Base-by-base conservation (phyloP, 1,140 invertebrate species). In the Mycetomoellerius zeteki region DNA sequence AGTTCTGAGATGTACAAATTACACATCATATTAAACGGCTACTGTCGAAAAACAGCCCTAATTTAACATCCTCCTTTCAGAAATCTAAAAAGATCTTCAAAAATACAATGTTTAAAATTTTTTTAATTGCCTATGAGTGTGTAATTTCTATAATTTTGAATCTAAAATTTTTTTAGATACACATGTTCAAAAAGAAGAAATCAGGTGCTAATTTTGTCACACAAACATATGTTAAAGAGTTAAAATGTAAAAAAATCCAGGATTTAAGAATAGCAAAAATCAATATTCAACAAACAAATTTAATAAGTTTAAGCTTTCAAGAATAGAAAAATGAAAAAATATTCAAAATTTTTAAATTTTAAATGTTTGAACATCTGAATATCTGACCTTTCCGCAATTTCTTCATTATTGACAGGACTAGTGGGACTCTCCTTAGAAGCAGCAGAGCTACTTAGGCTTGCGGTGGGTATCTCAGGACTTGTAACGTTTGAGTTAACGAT, bases 401-500 rank as follows among this genome's bases (percentile, higher is more conserved):
- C 30, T 19, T 80, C 62, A 3, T 72, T 37, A 16, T 84, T 84
- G 16, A 88, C 52, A 8, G 93, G 90, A 88, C 91, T 94, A 43
- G 86, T 89, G 2, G 93, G 87, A 82, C 91, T 94, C 54, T 93
- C 93, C 78, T 94, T 93, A 4, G 91, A 93, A 21, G 85, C 88
- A 1, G 86, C 37, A 1, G 93, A 85, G 62, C 90, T 95, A 69
- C 89, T 93, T 5, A 92, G 50, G 75, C 91, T 94, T 37, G 91
- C 64, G 0, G 90, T 93, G 4, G 88, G 86, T 27, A 72, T 87
- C 10, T 93, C 93, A 0, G 92, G 89, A 85, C 92, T 94, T 1
- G 89, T 93, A 3, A 92, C 50, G 65, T 94, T 92, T 1, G 90
- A 92, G 67, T 92, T 93, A 10, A 91, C 65, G 27, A 86, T 90